Base-by-base conservation (phyloP, 2,888 invertebrate genomes). In the Drosophila quinaria region DNA sequence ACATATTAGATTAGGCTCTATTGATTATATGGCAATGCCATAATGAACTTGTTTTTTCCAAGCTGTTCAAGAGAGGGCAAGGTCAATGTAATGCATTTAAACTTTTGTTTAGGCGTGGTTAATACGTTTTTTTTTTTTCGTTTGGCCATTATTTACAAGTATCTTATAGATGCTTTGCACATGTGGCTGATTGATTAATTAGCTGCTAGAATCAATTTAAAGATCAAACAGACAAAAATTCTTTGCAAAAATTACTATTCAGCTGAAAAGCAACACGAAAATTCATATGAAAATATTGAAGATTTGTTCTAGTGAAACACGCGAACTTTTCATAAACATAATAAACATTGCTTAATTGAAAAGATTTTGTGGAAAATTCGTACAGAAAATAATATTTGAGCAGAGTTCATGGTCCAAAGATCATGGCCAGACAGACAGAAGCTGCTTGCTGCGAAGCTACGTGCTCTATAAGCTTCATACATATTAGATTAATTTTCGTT, bases 1-100 rank as follows among this genome's bases (percentile, higher is more conserved):
- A 74, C 71, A 80, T 66, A 77, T 80, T 77, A 80, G 80, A 80
- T 80, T 74, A 64, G 70, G 66, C 50, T 66, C 61, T 56, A 77
- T 80, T 77, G 79, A 79, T 80, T 69, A 55, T 62, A 62, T 37
- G 44, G 59, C 44, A 47, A 46, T 54, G 51, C 51, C 47, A 61
- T 74, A 80, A 80, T 80, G 71, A 80, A 80, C 79, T 80, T 80
- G 79, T 74, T 78, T 80, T 46, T 46, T 33, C 9, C 44, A 22
- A 42, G 55, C 42, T 33, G 1, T 22, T 44, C 33, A 19, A 33
- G 9, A 47, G 58, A 37, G 56, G 22, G 44, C 68, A 80, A 80
- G 79, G 79, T 80, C 77, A 80, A 70, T 68, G 56, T 67, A 70
- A 78, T 78, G 61, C 50, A 61, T 63, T 76, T 33, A 51, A 62